Conservation (phyloP, 2,888 invertebrate genomes). For the Drosophila quinaria region DNA sequence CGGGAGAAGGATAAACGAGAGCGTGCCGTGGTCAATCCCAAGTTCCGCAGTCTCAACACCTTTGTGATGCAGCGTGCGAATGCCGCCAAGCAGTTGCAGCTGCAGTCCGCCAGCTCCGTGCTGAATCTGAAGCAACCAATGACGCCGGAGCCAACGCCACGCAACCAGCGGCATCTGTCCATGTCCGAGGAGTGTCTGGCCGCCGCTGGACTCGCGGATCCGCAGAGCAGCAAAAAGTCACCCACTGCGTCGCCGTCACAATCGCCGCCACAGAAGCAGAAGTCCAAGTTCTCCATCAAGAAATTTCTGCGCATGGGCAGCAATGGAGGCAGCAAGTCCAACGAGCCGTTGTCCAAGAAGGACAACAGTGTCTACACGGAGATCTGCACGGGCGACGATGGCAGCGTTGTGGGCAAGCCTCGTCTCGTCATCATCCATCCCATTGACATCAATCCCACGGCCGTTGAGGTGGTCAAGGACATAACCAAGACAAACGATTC, state of each 20-base stretch:
- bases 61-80: slow-evolving; percentile 85
- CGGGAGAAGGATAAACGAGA: slow-evolving; percentile 92
- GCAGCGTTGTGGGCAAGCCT: slow-evolving; percentile 87
- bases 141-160: slow-evolving; percentile 89
- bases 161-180: slow-evolving; percentile 89
- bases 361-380: slow-evolving; percentile 86
- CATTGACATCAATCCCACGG: slow-evolving; percentile 92
- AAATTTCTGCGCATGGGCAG: slow-evolving; percentile 93
- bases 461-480: slow-evolving; percentile 91
- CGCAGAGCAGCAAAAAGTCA: slow-evolving; percentile 55
- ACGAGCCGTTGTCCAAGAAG: slow-evolving; percentile 85
- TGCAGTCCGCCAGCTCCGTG: slow-evolving; percentile 81
- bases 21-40: slow-evolving; percentile 89
- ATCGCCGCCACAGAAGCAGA: slow-evolving; percentile 87
- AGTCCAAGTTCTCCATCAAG: slow-evolving; percentile 92
- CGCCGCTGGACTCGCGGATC: slow-evolving; percentile 56
- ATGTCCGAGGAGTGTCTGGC: slow-evolving; percentile 91
- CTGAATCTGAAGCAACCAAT: slow-evolving; percentile 81
- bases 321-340: slow-evolving; percentile 89
- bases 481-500: slow-evolving; percentile 86
- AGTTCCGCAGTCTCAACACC: slow-evolving; percentile 87
- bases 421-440: slow-evolving; percentile 95
- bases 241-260: slow-evolving; percentile 63
- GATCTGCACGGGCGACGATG: slow-evolving; percentile 84
- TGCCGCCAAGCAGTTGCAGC: slow-evolving; percentile 82